phyloP scores from a whole-genome alignment of 2,888 invertebrate species.

The Sarcophaga variegata region DNA sequence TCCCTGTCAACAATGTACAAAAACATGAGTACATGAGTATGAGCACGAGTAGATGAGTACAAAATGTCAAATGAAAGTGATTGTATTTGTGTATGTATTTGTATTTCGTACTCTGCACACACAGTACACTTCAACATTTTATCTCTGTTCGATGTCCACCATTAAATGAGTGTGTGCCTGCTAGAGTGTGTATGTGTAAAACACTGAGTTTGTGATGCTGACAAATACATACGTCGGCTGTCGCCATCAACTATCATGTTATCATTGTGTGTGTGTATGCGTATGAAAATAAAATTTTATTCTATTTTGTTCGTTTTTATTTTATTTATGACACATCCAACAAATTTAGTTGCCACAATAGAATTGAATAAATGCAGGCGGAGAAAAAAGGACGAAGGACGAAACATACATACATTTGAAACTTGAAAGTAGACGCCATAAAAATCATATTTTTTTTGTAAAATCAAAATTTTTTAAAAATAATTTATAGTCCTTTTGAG shows the following conservation, averaged over 20 bases:
- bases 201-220: neutral
- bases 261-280: constrained; percentile 13
- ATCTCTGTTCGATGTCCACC: constrained; percentile 29
- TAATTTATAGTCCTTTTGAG: neutral
- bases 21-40: neutral
- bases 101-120: constrained; percentile 25
- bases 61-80: constrained; percentile 30
- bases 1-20: neutral
- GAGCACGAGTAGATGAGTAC: neutral
- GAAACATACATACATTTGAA: neutral
- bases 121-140: constrained; percentile 15
- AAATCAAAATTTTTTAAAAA: neutral
- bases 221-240: constrained; percentile 23
- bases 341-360: constrained; percentile 45
- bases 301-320: constrained; percentile 9
- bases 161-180: neutral
- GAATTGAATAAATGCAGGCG: constrained; percentile 17
- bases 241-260: constrained; percentile 30
- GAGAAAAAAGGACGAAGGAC: neutral
- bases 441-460: constrained; percentile 2
- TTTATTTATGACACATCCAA: constrained; percentile 24
- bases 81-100: constrained; percentile 34
- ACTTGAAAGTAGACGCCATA: neutral
- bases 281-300: constrained; percentile 39
- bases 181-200: neutral